A percentile compares a stretch with the other conserved stretches of the same genome.
Conservation (phyloP, 2,888 invertebrate species). For the Enoplolaimus lenunculus region DNA sequence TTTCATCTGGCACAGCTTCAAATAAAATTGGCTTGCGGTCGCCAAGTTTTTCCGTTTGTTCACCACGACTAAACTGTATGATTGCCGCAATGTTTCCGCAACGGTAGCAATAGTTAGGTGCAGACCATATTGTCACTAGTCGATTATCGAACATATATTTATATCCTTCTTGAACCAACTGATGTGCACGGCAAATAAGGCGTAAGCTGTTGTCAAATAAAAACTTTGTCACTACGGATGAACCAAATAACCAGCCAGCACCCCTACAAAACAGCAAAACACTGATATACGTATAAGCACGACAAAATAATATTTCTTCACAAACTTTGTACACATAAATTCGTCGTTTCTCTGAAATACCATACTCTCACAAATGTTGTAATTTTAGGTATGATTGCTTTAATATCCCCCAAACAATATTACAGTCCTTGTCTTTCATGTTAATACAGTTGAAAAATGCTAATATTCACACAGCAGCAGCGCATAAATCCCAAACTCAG, state of each 20-base stretch:
- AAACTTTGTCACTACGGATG: constrained; percentile 70
- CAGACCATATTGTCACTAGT: constrained; percentile 96
- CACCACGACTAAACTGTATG: constrained; percentile 63
- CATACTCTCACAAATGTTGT: no score
- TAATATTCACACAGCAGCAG: no score
- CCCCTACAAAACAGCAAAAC: constrained; percentile 50
- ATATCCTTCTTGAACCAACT: constrained; percentile 92
- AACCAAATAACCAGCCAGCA: constrained; percentile 93
- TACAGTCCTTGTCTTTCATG: no score
- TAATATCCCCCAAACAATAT: no score
- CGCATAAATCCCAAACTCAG: no score
- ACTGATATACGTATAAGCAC: no score
- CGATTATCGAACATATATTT: constrained; percentile 96
- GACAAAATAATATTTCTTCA: no score
- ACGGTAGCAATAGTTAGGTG: constrained; percentile 97
- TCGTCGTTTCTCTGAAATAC: no score
- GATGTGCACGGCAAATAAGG: constrained; percentile 93
- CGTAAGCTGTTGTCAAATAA: constrained; percentile 79
- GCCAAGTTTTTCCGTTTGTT: constrained; percentile 51
- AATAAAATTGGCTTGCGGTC: constrained; percentile 68
- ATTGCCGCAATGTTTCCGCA: constrained; percentile 98
- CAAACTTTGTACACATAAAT: no score
- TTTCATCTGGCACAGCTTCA: constrained; percentile 82
- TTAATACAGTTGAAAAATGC: no score
- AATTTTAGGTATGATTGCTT: no score